Evolutionary conservation across 2,113 vertebrate species (phyloP).

Genomic region (Phylloscopus whistleri): DNA sequence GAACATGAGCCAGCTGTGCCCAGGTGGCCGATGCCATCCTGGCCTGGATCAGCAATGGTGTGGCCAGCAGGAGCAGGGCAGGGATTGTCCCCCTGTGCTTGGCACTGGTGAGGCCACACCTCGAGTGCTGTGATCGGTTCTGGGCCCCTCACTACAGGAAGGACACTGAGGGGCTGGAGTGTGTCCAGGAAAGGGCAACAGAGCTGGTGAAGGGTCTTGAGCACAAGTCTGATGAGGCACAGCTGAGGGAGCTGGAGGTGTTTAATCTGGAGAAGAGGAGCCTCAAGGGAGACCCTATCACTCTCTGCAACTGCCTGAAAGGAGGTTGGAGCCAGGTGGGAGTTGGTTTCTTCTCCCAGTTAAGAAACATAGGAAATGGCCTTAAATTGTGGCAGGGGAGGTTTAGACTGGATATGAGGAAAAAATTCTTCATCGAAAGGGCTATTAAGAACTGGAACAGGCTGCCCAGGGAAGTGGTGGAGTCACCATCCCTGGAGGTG

Average conservation of each 20-base stretch:
- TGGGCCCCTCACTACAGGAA: background rate
- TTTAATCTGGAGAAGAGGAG: no score
- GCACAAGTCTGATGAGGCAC: no score
- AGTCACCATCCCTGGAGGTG: background rate
- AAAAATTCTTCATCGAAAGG: background rate
- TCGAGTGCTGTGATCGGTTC: fast-evolving
- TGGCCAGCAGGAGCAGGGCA: background rate
- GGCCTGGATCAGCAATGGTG: background rate
- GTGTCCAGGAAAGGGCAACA: fast-evolving
- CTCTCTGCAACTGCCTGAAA: no score
- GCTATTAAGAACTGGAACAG: background rate
- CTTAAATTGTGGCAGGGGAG: no score
- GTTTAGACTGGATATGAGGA: background rate
- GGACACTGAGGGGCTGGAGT: background rate
- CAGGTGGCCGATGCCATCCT: background rate
- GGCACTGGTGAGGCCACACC: fast-evolving
- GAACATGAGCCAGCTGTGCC: background rate
- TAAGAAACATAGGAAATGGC: no score
- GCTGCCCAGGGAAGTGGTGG: background rate
- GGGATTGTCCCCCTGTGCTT: background rate
- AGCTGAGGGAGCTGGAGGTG: no score
- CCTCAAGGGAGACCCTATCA: no score
- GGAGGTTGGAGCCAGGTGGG: no score
- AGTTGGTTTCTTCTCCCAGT: no score
- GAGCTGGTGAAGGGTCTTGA: background rate